Base-by-base conservation (phyloP, 1,140 invertebrate species). In the Berghia stephanieae region DNA sequence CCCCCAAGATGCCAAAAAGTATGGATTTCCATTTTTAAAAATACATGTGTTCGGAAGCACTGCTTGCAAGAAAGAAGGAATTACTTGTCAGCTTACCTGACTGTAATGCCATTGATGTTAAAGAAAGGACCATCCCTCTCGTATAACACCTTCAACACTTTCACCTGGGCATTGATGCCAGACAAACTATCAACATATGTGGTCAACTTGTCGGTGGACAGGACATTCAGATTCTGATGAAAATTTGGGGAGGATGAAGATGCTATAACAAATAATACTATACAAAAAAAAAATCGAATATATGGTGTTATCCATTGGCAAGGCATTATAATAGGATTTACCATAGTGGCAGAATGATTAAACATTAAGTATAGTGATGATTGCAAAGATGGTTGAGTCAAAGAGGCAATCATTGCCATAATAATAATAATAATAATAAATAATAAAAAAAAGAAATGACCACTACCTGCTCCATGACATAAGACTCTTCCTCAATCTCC, bases 91-190 rank as follows among this genome's bases (percentile, higher is more conserved):
- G n/a, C n/a, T n/a, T n/a, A 73, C 74, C 92, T 91, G 1, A 97
- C 93, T 84, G 92, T 92, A 24, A 79, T 57, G 2, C 86, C 92
- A 85, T 93, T 92, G 78, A 94, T 88, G 87, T 93, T 92, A 88
- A 94, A 97, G 84, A 95, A 88, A 3, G 92, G 91, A 2, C 96
- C 96, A 89, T 97, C 94, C 31, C 94, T 91, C 85, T 95, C 93
- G 42, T 96, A 87, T 27, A 99, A 86, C 75, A 97, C 93, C 42
- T 95, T 95, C 89, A 95, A 94, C 0, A 98, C 90, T 86, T 97
- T 95, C 84, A 93, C 93, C 85, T 94, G 93, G 0, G 92, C 93
- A 86, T 93, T 94, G 24, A 97, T 90, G 44, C 94, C 95, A 75
- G 93, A 92, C 4, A 93, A 92, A 18, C 70, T 70, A 24, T 84